phyloP scores from a whole-genome alignment of 2,888 invertebrate genomes.

The Orthonevra nobilis region DNA sequence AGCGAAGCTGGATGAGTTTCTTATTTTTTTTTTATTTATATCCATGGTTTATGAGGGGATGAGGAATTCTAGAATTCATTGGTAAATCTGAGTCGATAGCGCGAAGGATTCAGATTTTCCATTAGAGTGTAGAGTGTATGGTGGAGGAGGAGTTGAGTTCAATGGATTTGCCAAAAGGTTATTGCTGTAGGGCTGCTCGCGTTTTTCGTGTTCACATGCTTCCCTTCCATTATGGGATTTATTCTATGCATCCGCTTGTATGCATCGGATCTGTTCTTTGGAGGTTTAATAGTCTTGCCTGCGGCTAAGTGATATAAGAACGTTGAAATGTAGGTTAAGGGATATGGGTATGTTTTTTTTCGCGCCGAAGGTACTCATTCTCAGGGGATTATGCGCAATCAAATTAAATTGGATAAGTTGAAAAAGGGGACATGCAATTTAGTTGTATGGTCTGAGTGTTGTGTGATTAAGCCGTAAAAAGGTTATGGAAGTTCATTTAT shows the following conservation, averaged over 20 bases:
- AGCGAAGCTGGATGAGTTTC: background rate
- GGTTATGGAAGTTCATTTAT: too few relatives aligned
- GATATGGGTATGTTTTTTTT: too few relatives aligned
- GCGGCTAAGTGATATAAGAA: too few relatives aligned
- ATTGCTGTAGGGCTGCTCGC: slow-evolving; percentile 1
- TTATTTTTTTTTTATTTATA: background rate
- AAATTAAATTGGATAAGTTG: too few relatives aligned
- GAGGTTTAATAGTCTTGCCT: too few relatives aligned
- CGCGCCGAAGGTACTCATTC: too few relatives aligned
- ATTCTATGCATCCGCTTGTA: background rate
- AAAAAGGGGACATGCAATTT: too few relatives aligned
- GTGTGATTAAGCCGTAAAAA: too few relatives aligned
- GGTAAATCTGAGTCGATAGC: slow-evolving; percentile 10
- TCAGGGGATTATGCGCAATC: too few relatives aligned
- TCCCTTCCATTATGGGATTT: slow-evolving; percentile 8
- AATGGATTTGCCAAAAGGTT: background rate
- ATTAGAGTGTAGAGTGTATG: slow-evolving; percentile 7
- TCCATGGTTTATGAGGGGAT: background rate
- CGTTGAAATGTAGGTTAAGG: too few relatives aligned
- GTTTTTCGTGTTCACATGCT: background rate
- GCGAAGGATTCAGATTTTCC: slow-evolving; percentile 26
- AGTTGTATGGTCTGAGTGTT: too few relatives aligned
- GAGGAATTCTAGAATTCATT: slow-evolving; percentile 35
- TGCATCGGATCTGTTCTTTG: too few relatives aligned
- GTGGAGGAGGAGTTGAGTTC: background rate